Conservation (phyloP, 2,113 vertebrate species). For the Petrocephalus microphthalmus region DNA sequence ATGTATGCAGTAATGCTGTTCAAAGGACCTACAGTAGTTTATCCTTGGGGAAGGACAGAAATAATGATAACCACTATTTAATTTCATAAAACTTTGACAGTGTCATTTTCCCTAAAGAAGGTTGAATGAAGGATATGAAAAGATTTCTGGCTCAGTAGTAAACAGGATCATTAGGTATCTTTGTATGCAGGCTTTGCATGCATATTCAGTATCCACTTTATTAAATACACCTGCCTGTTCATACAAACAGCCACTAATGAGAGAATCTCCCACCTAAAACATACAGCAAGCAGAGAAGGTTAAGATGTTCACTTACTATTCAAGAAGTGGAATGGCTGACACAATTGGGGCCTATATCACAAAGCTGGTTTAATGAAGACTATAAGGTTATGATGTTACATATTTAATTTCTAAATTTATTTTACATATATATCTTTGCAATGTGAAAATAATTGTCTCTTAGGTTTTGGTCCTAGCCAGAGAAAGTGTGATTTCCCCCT, state of each 20-base stretch:
- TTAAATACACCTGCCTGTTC: neutral
- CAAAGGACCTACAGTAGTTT: neutral
- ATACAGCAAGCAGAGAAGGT: neutral
- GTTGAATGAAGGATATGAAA: neutral
- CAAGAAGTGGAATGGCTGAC: neutral
- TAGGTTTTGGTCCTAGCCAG: neutral
- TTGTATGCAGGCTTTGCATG: neutral
- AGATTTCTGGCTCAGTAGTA: neutral
- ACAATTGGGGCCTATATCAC: neutral
- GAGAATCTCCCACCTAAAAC: neutral
- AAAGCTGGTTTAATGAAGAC: neutral
- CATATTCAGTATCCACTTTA: neutral
- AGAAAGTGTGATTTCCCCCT: neutral
- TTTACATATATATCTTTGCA: neutral
- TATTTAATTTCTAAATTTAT: neutral
- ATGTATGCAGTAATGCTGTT: neutral
- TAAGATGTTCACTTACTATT: neutral
- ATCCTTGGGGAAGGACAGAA: neutral
- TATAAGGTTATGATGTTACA: neutral
- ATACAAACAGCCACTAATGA: neutral
- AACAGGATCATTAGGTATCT: neutral
- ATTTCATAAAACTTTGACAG: neutral
- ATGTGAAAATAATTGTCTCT: neutral
- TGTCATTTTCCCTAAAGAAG: neutral
- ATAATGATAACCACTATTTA: neutral